phyloP scores from a whole-genome alignment of 2,113 vertebrate genomes.

The Stigmatopora nigra region DNA sequence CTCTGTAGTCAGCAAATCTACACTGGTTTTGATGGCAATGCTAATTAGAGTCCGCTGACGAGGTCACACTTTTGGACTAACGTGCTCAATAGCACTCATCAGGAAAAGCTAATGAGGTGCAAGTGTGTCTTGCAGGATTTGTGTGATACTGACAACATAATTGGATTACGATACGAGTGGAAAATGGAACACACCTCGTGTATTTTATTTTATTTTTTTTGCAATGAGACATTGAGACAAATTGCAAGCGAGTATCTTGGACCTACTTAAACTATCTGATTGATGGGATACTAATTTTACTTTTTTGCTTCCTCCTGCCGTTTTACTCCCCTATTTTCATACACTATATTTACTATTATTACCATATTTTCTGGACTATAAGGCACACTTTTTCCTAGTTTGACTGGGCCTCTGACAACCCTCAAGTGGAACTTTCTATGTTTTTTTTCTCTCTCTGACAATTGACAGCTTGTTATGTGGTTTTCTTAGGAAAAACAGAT shows the following conservation, averaged over 20 bases:
- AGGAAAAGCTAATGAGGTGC: constrained; percentile 22
- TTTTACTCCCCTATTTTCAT: not conserved
- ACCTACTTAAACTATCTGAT: not conserved
- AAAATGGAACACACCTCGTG: not conserved
- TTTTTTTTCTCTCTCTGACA: too few relatives aligned
- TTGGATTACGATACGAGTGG: not conserved
- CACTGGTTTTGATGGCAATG: constrained; percentile 32
- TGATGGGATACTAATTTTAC: too few relatives aligned
- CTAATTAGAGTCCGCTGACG: constrained; percentile 51
- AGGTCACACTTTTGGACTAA: constrained; percentile 14
- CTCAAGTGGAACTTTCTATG: too few relatives aligned
- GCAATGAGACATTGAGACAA: not conserved
- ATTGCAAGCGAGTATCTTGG: not conserved
- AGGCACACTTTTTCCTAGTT: too few relatives aligned
- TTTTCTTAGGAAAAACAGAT: too few relatives aligned
- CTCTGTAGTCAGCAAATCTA: constrained; percentile 38
- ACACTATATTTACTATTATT: too few relatives aligned
- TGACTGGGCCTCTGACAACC: too few relatives aligned
- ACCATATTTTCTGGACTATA: too few relatives aligned
- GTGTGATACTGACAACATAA: not conserved
- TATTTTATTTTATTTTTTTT: too few relatives aligned
- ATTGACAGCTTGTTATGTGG: too few relatives aligned
- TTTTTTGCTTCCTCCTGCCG: not conserved
- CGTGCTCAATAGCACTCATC: not conserved
- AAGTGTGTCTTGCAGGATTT: constrained; percentile 10